Evolutionary conservation across 2,113 vertebrate species (phyloP).

Genomic region (Ictalurus punctatus): DNA sequence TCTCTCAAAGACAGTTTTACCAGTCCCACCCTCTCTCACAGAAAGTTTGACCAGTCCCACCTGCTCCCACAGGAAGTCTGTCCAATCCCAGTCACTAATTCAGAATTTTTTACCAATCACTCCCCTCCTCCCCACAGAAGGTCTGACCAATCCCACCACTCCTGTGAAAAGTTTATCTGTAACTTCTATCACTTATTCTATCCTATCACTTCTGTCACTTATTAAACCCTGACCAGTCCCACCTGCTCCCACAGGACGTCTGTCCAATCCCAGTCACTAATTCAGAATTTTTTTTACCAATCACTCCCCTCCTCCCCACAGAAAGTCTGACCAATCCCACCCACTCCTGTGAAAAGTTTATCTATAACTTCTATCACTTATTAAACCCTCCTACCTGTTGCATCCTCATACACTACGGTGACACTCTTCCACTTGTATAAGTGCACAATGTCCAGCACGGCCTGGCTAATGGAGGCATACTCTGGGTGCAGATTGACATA

Average conservation of each 20-base stretch:
- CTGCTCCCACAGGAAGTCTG: background rate
- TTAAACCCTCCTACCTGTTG: constrained; percentile 79
- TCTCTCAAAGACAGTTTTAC: background rate
- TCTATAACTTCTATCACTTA: background rate
- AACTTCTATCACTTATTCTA: too few relatives aligned
- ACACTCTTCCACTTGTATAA: constrained; percentile 93
- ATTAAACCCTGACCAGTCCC: background rate
- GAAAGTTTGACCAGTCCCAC: background rate
- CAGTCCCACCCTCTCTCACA: background rate
- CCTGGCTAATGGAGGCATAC: constrained; percentile 90
- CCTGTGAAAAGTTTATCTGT: too few relatives aligned
- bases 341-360: background rate
- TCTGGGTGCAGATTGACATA: constrained; percentile 97
- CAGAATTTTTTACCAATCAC: too few relatives aligned
- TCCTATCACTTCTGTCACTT: too few relatives aligned
- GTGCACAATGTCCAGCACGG: constrained; percentile 90
- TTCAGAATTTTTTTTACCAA: background rate
- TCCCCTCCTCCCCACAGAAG: too few relatives aligned
- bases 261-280: background rate
- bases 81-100: too few relatives aligned
- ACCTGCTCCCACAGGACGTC: background rate
- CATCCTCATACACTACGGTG: constrained; percentile 96
- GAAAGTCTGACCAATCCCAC: background rate
- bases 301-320: too few relatives aligned
- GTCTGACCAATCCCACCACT: background rate